Conservation (phyloP, 2,888 invertebrate genomes). For the Crepidodera aurea region DNA sequence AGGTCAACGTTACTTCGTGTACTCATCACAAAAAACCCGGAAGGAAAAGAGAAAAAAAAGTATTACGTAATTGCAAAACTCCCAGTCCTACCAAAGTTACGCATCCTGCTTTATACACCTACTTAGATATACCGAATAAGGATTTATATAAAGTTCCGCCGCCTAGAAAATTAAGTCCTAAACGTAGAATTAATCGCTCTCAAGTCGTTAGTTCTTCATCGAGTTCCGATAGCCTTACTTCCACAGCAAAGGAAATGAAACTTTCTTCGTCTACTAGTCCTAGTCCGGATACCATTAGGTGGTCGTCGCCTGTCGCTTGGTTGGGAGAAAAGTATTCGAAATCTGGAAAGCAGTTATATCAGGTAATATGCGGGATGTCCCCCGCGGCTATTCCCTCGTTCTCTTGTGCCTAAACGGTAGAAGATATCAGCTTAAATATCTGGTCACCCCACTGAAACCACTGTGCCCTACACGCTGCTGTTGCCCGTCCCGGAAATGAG, state of each 20-base stretch:
- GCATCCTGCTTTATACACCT: constrained; percentile 62
- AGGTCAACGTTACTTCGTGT: constrained; percentile 61
- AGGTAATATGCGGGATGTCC: constrained; percentile 21
- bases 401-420: no score
- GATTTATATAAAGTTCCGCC: constrained; percentile 57
- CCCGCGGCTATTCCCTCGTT: neutral
- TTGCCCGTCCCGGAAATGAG: no score
- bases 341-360: constrained; percentile 45
- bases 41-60: constrained; percentile 69
- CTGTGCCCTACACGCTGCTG: no score
- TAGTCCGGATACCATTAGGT: constrained; percentile 60
- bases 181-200: constrained; percentile 65
- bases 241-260: constrained; percentile 62
- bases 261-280: constrained; percentile 59
- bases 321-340: constrained; percentile 54
- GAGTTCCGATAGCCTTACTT: constrained; percentile 68
- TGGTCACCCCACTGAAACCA: no score
- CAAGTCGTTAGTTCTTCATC: constrained; percentile 68
- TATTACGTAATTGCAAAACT: constrained; percentile 59
- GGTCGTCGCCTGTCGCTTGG: constrained; percentile 60
- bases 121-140: constrained; percentile 69
- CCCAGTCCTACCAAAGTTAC: constrained; percentile 66
- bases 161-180: constrained; percentile 67
- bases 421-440: no score
- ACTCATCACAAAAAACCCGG: constrained; percentile 68